Conservation (phyloP, 2,113 vertebrate genomes). For the Capreolus pygargus region DNA sequence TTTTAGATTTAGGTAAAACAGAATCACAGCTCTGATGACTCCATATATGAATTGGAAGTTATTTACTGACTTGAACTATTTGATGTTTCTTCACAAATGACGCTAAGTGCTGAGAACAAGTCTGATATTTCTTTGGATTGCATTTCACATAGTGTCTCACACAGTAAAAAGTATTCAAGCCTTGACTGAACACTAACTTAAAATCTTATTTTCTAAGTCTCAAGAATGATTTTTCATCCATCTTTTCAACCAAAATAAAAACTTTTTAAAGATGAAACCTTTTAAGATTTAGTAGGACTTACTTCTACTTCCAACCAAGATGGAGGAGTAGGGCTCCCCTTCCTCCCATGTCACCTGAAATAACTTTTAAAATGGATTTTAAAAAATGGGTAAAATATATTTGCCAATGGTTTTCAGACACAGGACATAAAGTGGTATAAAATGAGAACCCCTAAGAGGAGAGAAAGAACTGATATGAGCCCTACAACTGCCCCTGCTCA, state of each 20-base stretch:
- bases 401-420: neutral
- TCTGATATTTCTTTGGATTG: neutral
- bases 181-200: neutral
- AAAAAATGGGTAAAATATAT: neutral
- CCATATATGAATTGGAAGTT: neutral
- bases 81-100: conserved; percentile 10
- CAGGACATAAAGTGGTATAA: neutral
- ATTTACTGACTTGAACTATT: neutral
- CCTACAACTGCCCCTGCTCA: neutral
- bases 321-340: neutral
- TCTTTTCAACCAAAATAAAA: conserved; percentile 25
- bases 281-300: neutral
- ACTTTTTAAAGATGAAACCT: neutral
- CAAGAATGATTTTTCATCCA: neutral
- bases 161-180: neutral
- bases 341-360: neutral
- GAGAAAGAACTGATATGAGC: neutral
- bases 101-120: neutral
- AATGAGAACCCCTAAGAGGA: neutral
- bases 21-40: neutral
- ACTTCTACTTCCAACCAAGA: neutral
- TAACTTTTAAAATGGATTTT: neutral
- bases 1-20: neutral
- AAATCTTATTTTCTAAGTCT: neutral
- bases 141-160: neutral